Conservation (phyloP, 2,113 vertebrate species). For the Prionailurus bengalensis region DNA sequence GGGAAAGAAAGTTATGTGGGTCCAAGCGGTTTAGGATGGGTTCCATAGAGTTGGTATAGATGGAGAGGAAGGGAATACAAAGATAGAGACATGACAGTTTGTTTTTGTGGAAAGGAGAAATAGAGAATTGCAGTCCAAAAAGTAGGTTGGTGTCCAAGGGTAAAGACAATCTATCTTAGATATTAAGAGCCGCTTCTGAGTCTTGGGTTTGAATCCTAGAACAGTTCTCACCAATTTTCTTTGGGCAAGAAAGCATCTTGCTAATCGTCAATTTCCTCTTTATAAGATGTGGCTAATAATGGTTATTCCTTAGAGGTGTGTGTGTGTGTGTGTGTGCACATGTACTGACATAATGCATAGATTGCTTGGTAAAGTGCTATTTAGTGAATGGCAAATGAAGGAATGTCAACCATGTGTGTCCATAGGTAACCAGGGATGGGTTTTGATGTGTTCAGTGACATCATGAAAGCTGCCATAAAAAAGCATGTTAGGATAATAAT, state of each 20-base stretch:
- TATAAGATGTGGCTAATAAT: neutral
- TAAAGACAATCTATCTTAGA: neutral
- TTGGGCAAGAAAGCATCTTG: neutral
- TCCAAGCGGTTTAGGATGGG: neutral
- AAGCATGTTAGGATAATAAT: neutral
- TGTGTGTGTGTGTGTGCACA: neutral
- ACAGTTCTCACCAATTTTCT: neutral
- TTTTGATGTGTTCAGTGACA: neutral
- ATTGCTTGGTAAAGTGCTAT: neutral
- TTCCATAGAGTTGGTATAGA: neutral
- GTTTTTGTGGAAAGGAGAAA: neutral
- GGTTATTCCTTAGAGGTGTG: neutral
- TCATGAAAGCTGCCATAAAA: neutral
- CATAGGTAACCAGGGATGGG: neutral
- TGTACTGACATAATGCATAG: neutral
- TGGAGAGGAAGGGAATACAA: neutral
- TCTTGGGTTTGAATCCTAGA: neutral
- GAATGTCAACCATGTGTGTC: neutral
- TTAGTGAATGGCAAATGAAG: constrained; percentile 19
- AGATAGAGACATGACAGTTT: neutral
- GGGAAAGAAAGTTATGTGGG: neutral
- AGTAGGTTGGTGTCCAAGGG: neutral
- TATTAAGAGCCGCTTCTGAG: neutral
- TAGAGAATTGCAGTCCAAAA: neutral
- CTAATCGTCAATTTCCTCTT: neutral